These are phyloP conservation scores for Aphelenchoides bicaudatus DNA, from an alignment of 2,888 invertebrate genomes.

Conservation along the genomic window DNA sequence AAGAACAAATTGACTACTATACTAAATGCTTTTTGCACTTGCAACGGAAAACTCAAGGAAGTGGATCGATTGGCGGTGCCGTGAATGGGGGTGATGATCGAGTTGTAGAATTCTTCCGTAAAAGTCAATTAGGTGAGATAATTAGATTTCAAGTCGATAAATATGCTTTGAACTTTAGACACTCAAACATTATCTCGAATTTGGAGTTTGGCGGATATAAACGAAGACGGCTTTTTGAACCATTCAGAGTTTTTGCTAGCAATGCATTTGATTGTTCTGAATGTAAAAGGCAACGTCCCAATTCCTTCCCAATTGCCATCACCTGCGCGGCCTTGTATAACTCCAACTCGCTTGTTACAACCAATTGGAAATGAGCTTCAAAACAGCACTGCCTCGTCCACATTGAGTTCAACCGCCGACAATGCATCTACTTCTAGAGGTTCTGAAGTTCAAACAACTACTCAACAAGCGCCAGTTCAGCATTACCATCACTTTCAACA, in stretches of 20 bases:
- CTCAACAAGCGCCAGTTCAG: no score
- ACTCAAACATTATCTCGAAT: slow-evolving; percentile 44
- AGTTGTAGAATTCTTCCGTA: slow-evolving; percentile 56
- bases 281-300: slow-evolving; percentile 45
- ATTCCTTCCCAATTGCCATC: slow-evolving; percentile 43
- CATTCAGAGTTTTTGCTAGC: slow-evolving; percentile 56
- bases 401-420: slow-evolving; percentile 17
- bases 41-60: slow-evolving; percentile 36
- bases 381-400: slow-evolving; percentile 20
- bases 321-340: slow-evolving; percentile 26
- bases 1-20: slow-evolving; percentile 57
- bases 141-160: no score
- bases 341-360: slow-evolving; percentile 21
- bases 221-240: slow-evolving; percentile 60
- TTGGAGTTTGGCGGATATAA: slow-evolving; percentile 59
- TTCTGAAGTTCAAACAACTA: slow-evolving; percentile 6
- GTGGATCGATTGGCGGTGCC: slow-evolving; percentile 39
- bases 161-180: no score
- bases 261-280: slow-evolving; percentile 60
- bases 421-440: slow-evolving; percentile 21
- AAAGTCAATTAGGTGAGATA: no score
- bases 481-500: background rate
- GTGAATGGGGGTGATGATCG: slow-evolving; percentile 47
- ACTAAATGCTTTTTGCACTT: slow-evolving; percentile 52
- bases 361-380: slow-evolving; percentile 9